Evolutionary conservation across 2,888 invertebrate species (phyloP), one percentile per base, ranked within the genome.

Genomic region (Osedax fenrisi): DNA sequence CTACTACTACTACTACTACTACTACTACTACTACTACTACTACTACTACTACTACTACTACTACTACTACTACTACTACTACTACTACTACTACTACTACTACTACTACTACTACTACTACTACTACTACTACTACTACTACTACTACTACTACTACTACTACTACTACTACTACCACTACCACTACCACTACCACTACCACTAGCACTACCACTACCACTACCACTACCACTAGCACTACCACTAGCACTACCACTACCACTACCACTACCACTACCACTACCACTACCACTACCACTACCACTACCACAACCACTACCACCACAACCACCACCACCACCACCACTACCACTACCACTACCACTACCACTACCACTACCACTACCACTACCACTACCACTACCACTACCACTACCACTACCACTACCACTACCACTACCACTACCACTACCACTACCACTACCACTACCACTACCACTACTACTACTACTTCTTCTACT

Each of bases 351-450:
- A n/a, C 56, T 56, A 56, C 56, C 56, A 17, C 56, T 56, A 56
- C 56, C 13, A n/a, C 56, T 56, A 56, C 56, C 13, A 0, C 56
- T 56, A 56, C 56, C 0, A 17, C 56, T 17, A 56, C 56, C 56
- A 56, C 56, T 56, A 56, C 56, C 56, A 56, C 56, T 56, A 56
- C 56, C 56, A 56, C 56, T 56, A 56, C 56, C 56, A 56, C 56
- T 56, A 56, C 56, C 56, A 56, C 56, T 56, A n/a, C 56, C 56
- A 56, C 56, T 56, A 56, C 56, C 56, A 17, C 56, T 56, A 56
- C 56, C 56, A 56, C 56, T 56, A 0, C 56, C 56, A 56, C 56
- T 56, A 17, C 56, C 0, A 17, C 56, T 56, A 56, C 56, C 13
- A 56, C n/a, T 56, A 56, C 56, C 13, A 56, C 56, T 56, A 56